Percentiles rank a stretch among this genome's conserved stretches.
phyloP scores from a whole-genome alignment of 2,888 invertebrate genomes.

The Lithophane semibrunnea region DNA sequence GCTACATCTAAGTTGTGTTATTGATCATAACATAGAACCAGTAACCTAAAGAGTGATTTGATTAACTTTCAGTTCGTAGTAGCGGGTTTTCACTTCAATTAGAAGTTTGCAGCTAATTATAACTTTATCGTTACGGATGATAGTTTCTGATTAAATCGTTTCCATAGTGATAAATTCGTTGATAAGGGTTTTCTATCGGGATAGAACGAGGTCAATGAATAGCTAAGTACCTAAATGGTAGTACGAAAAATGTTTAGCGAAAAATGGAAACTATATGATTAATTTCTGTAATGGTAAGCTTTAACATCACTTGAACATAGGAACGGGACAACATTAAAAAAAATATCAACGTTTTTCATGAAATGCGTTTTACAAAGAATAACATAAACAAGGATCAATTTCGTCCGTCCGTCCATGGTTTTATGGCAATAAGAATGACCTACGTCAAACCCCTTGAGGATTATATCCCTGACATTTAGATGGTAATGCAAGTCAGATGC shows the following conservation, averaged over 20 bases:
- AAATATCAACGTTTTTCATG: background rate
- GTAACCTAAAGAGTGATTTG: conserved; percentile 17
- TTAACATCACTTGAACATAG: background rate
- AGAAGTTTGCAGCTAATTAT: conserved; percentile 54
- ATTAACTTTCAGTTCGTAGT: conserved; percentile 24
- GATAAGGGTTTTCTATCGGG: conserved; percentile 22
- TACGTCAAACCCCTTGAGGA: background rate
- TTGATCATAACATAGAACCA: background rate
- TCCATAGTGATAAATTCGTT: conserved; percentile 25
- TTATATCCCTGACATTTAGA: conserved; percentile 40
- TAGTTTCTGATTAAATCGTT: conserved; percentile 42
- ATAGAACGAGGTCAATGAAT: background rate
- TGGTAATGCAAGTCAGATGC: conserved; percentile 53
- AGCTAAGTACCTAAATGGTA: background rate
- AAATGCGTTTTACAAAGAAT: background rate
- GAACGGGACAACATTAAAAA: background rate
- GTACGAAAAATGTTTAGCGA: background rate
- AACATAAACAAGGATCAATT: conserved; percentile 10
- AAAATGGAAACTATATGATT: background rate
- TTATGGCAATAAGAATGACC: conserved; percentile 12
- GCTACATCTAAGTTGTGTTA: too few species aligned
- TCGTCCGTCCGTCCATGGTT: background rate
- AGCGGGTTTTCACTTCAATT: conserved; percentile 52
- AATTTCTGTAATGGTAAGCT: too few species aligned
- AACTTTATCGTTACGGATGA: conserved; percentile 46